phyloP scores from a whole-genome alignment of 2,888 invertebrate species.

The Bembecia ichneumoniformis region DNA sequence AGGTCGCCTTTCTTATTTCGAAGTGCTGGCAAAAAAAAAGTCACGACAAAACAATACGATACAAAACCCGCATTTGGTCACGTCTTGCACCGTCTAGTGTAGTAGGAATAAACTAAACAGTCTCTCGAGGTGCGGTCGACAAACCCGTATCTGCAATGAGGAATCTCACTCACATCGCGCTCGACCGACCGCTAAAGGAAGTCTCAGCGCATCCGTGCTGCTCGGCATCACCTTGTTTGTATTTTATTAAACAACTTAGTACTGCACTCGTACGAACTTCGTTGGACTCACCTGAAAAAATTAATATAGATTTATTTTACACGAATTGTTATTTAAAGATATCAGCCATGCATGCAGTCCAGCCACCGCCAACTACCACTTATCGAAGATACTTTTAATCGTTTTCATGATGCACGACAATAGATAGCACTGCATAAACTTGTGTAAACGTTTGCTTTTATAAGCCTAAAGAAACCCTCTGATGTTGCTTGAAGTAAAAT shows the following conservation, averaged over 20 bases:
- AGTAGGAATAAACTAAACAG: slow-evolving; percentile 15
- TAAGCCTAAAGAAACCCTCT: too few species aligned
- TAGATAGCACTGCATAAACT: too few species aligned
- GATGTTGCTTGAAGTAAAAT: too few species aligned
- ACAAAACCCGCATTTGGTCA: slow-evolving; percentile 4
- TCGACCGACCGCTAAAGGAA: slow-evolving; percentile 23
- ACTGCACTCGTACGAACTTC: too few species aligned
- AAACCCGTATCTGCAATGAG: slow-evolving; percentile 36
- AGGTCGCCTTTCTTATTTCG: background rate
- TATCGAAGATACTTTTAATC: too few species aligned
- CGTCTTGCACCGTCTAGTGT: background rate
- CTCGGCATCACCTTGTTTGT: slow-evolving; percentile 1
- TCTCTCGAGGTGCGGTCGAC: slow-evolving; percentile 24
- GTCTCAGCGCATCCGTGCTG: slow-evolving; percentile 27
- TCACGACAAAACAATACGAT: background rate
- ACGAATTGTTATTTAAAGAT: too few species aligned
- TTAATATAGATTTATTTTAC: too few species aligned
- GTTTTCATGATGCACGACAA: too few species aligned
- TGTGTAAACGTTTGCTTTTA: too few species aligned
- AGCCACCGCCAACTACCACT: too few species aligned
- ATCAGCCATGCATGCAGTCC: too few species aligned
- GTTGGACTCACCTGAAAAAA: too few species aligned
- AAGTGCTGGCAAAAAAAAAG: background rate
- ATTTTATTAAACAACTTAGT: background rate
- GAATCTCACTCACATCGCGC: slow-evolving; percentile 26